Evolutionary conservation across 2,113 vertebrate species (phyloP).

Genomic region (Phasianus colchicus): DNA sequence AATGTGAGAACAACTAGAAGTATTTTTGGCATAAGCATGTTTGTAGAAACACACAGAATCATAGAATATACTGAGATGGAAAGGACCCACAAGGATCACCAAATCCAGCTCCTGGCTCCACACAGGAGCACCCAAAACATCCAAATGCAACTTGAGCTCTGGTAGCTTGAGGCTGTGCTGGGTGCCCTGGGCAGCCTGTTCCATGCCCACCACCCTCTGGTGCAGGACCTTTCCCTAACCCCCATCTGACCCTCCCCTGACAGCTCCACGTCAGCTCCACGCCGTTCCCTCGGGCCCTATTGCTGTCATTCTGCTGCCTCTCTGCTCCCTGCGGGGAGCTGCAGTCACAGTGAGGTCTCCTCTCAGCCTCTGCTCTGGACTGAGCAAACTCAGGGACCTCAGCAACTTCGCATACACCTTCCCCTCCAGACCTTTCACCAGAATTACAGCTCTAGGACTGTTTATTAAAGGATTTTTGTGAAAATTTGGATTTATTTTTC

Average conservation of each 20-base stretch:
- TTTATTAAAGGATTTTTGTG: not conserved
- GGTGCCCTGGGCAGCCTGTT: too few species aligned
- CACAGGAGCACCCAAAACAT: not conserved
- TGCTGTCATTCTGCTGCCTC: not conserved
- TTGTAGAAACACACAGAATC: not conserved
- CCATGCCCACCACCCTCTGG: too few species aligned
- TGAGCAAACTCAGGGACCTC: not conserved
- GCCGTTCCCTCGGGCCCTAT: not conserved
- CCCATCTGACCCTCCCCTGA: too few species aligned
- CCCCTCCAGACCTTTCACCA: not conserved
- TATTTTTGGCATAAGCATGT: not conserved
- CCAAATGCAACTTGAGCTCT: not conserved
- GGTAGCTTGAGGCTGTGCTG: not conserved
- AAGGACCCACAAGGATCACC: not conserved
- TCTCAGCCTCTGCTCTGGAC: not conserved
- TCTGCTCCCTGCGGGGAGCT: not conserved
- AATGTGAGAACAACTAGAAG: accelerated
- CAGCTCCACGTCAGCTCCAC: not conserved
- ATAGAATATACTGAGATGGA: not conserved
- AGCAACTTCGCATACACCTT: not conserved
- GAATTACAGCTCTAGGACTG: not conserved
- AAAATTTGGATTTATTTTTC: not conserved
- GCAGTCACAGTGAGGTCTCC: not conserved
- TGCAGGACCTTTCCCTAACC: not conserved
- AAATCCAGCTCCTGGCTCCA: not conserved